phyloP scores from a whole-genome alignment of 2,113 vertebrate genomes.

The Pelobates fuscus region DNA sequence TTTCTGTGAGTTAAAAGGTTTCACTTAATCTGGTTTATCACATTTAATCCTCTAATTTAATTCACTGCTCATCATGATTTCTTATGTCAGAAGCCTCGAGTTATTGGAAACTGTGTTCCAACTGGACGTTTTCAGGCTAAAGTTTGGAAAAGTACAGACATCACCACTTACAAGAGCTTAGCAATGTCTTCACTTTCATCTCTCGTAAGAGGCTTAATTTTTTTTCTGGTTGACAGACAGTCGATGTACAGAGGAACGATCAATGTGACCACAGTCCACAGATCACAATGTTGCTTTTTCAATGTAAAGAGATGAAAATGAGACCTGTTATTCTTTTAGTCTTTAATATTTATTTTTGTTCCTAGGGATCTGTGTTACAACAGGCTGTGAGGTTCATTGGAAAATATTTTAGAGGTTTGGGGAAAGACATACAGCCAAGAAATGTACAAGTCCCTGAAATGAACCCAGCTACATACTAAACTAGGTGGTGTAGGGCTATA shows the following conservation, averaged over 20 bases:
- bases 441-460: no score
- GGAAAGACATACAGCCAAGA: no score
- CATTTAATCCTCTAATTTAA: constrained; percentile 31
- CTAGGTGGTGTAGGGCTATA: no score
- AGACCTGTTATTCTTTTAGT: no score
- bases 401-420: no score
- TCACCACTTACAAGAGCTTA: constrained; percentile 21
- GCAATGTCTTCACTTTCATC: constrained; percentile 50
- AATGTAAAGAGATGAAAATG: no score
- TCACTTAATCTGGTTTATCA: constrained; percentile 23
- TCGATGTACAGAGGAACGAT: not conserved
- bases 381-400: no score
- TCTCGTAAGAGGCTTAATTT: constrained; percentile 34
- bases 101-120: not conserved
- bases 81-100: not conserved
- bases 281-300: not conserved
- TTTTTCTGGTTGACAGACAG: not conserved
- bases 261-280: constrained; percentile 1
- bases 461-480: no score
- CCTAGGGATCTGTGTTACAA: no score
- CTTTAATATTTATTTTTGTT: no score
- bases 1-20: constrained; percentile 1
- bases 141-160: constrained; percentile 10
- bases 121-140: not conserved
- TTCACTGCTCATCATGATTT: constrained; percentile 11